Percentiles rank a stretch among this genome's conserved stretches.
Conservation (phyloP, 2,113 vertebrate genomes). For the Sander lucioperca region DNA sequence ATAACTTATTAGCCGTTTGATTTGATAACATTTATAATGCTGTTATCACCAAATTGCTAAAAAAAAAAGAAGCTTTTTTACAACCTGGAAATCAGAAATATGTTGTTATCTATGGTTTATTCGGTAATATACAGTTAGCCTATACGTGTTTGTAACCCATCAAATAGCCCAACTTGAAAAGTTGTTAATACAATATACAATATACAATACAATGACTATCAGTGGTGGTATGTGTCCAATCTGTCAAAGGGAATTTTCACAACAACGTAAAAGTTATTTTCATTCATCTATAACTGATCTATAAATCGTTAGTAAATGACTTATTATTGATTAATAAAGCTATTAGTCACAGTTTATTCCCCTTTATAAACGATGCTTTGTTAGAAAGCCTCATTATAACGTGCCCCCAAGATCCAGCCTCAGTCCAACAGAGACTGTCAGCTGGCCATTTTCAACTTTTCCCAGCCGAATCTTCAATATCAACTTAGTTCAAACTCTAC, state of each 20-base stretch:
- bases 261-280: background rate
- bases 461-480: background rate
- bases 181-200: background rate
- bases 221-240: background rate
- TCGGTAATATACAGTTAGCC: background rate
- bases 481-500: background rate
- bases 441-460: background rate
- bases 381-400: background rate
- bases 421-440: background rate
- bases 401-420: background rate
- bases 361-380: background rate
- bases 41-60: background rate
- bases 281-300: background rate
- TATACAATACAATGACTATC: too few relatives aligned
- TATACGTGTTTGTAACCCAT: background rate
- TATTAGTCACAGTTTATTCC: background rate
- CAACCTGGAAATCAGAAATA: background rate
- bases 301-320: background rate
- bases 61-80: background rate
- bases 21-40: background rate
- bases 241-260: background rate
- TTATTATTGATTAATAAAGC: background rate
- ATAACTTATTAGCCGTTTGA: background rate
- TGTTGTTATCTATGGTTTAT: background rate
- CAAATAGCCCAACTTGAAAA: background rate